Percentiles rank a stretch among this genome's conserved stretches.
Evolutionary conservation across 2,113 vertebrate genomes (phyloP).

Genomic region (Colaptes auratus): DNA sequence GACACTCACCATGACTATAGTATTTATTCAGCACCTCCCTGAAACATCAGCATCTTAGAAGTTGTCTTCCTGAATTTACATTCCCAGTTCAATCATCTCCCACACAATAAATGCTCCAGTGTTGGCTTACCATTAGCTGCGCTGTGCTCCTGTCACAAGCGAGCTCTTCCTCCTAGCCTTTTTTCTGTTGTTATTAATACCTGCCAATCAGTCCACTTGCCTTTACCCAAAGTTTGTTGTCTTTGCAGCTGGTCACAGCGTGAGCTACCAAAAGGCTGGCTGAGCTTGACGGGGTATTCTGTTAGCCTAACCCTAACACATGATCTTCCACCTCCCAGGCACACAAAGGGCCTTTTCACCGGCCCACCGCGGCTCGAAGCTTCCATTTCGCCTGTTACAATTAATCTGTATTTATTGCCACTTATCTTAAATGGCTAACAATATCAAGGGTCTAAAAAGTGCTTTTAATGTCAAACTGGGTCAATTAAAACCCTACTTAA

Average conservation of each 20-base stretch:
- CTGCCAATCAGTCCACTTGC: conserved; percentile 54
- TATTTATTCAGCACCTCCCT: conserved; percentile 2
- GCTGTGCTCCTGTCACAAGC: neutral
- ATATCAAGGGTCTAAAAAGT: conserved; percentile 74
- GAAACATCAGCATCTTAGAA: neutral
- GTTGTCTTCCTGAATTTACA: conserved; percentile 31
- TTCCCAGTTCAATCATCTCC: neutral
- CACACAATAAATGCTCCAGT: conserved; percentile 39
- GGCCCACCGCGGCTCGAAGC: conserved; percentile 3
- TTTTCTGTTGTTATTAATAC: conserved; percentile 56
- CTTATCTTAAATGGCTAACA: conserved; percentile 77
- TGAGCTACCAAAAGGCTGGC: conserved; percentile 71
- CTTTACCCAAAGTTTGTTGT: conserved; percentile 73
- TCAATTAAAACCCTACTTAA: conserved; percentile 75
- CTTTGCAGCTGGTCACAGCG: conserved; percentile 68
- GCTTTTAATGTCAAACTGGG: conserved; percentile 77
- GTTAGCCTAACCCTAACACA: conserved; percentile 61
- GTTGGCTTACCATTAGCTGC: neutral
- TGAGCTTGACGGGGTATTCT: conserved; percentile 63
- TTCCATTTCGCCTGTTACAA: conserved; percentile 68
- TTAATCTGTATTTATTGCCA: conserved; percentile 80
- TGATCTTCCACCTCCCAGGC: conserved; percentile 36
- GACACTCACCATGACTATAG: neutral
- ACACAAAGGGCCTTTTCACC: conserved; percentile 75
- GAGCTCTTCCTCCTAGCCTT: conserved; percentile 17